These are phyloP conservation scores for Halocynthia aurantium DNA, from an alignment of 23 tunicate species.

Conservation along the genomic window DNA sequence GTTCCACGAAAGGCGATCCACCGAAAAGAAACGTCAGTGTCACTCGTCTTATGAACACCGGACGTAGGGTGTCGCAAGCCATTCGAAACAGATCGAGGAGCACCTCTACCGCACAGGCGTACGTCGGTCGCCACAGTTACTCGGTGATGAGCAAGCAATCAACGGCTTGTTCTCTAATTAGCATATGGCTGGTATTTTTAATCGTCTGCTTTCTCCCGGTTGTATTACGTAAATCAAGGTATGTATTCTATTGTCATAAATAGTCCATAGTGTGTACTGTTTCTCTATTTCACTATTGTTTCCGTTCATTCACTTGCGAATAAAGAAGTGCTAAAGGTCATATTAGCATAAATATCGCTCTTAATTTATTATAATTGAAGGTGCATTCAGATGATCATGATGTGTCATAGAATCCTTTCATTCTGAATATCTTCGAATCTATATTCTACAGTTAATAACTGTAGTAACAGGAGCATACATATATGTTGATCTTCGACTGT, in stretches of 20 bases:
- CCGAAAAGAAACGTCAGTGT: neutral
- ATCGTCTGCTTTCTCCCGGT: slow-evolving; percentile 40
- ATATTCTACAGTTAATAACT: too few relatives aligned
- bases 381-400: too few relatives aligned
- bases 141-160: slow-evolving; percentile 59
- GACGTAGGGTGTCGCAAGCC: slow-evolving; percentile 12
- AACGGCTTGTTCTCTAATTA: slow-evolving; percentile 20
- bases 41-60: slow-evolving; percentile 6
- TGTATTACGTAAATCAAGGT: slow-evolving; percentile 10
- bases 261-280: too few relatives aligned
- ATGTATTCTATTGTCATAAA: neutral
- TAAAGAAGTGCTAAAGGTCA: too few relatives aligned
- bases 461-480: too few relatives aligned
- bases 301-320: too few relatives aligned
- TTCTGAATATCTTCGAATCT: too few relatives aligned
- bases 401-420: too few relatives aligned
- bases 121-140: slow-evolving; percentile 82
- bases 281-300: too few relatives aligned
- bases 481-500: too few relatives aligned
- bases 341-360: too few relatives aligned
- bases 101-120: slow-evolving; percentile 22
- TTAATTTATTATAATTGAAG: too few relatives aligned
- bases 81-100: slow-evolving; percentile 24
- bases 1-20: slow-evolving; percentile 3
- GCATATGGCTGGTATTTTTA: slow-evolving; percentile 38